Evolutionary conservation across 1,140 invertebrate genomes (phyloP).

Genomic region (Papilio helenus): DNA sequence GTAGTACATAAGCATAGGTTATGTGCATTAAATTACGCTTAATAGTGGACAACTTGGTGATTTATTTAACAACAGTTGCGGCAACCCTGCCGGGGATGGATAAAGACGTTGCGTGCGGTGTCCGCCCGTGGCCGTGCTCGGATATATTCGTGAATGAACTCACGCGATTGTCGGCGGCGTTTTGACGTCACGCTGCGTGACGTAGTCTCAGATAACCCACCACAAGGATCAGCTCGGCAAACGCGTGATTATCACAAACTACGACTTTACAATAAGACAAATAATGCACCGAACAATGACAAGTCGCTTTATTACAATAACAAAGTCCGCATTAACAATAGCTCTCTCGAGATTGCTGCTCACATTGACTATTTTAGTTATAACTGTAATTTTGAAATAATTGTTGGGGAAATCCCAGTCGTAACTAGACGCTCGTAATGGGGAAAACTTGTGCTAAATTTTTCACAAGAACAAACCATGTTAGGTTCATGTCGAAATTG

Average conservation of each 20-base stretch:
- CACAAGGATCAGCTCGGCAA: conserved; percentile 50
- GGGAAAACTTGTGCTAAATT: neutral
- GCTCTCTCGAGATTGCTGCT: neutral
- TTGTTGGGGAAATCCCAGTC: neutral
- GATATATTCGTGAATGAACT: conserved; percentile 74
- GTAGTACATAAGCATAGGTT: neutral
- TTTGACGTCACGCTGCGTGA: conserved; percentile 61
- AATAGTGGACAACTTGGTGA: conserved; percentile 16
- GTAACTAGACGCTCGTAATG: neutral
- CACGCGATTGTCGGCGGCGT: conserved; percentile 52
- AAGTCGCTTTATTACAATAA: too few species aligned
- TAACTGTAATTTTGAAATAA: too few species aligned
- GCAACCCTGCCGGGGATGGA: conserved; percentile 28
- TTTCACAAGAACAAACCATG: too few species aligned
- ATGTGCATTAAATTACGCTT: neutral
- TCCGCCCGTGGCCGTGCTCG: conserved; percentile 58
- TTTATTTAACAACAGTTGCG: neutral
- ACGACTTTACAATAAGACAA: conserved; percentile 17
- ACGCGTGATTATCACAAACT: conserved; percentile 4
- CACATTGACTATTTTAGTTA: too few species aligned
- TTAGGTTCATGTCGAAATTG: too few species aligned
- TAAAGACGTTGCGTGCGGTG: conserved; percentile 42
- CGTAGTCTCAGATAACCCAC: conserved; percentile 51
- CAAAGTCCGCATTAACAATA: conserved; percentile 1
- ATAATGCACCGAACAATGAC: neutral